These are phyloP conservation scores for Malurus cyaneus DNA, from an alignment of 2,113 vertebrate genomes.

Conservation along the genomic window DNA sequence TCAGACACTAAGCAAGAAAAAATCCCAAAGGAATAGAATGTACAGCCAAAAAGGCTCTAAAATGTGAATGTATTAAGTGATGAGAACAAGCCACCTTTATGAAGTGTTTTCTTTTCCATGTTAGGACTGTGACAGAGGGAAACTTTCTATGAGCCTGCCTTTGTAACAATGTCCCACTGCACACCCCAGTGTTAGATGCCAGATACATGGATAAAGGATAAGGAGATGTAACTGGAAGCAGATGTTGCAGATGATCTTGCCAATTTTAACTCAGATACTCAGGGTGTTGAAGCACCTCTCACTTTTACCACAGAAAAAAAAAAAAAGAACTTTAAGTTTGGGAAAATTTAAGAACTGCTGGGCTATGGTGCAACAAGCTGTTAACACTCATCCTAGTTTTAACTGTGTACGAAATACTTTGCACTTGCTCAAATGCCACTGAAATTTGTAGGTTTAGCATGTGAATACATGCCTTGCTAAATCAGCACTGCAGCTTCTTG, in stretches of 20 bases:
- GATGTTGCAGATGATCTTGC: background rate
- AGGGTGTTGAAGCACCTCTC: background rate
- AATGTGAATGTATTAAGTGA: background rate
- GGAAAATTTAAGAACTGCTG: background rate
- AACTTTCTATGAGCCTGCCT: background rate
- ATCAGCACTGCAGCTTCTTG: background rate
- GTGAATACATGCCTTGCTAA: background rate
- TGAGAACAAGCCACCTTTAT: background rate
- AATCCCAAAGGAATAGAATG: accelerated
- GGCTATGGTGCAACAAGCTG: background rate
- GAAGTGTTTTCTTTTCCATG: background rate
- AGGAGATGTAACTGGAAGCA: background rate
- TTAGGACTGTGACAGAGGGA: background rate
- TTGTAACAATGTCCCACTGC: background rate
- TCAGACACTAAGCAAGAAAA: background rate
- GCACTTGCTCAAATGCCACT: background rate
- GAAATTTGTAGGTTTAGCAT: background rate
- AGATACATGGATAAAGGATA: background rate
- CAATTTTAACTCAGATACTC: background rate
- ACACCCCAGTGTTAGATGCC: background rate
- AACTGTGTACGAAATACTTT: background rate
- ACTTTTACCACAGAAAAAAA: background rate
- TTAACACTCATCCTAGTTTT: background rate
- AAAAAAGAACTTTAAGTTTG: background rate
- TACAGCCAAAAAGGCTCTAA: background rate